Evolutionary conservation across 2,113 vertebrate species (phyloP).

Genomic region (Cephalopterus ornatus): DNA sequence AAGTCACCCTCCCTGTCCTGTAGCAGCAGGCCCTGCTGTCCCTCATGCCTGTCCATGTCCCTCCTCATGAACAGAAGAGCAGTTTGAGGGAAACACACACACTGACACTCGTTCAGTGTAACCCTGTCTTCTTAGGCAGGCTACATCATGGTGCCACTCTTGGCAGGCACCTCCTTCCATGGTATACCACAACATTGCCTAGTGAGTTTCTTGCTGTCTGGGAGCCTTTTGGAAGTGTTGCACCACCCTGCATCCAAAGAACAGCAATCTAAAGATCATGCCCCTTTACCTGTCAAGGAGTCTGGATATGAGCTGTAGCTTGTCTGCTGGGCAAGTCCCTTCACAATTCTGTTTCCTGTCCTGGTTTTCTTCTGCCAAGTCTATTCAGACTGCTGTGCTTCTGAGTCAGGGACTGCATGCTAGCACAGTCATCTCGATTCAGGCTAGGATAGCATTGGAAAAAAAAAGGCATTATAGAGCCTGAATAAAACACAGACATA

Average conservation of each 20-base stretch:
- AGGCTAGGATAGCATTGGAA: too few relatives aligned
- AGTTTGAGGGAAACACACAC: not conserved
- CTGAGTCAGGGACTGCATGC: not conserved
- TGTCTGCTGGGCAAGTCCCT: not conserved
- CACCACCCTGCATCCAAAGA: not conserved
- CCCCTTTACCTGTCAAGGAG: not conserved
- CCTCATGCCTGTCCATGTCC: not conserved
- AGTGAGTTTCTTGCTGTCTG: not conserved
- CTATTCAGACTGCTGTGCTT: not conserved
- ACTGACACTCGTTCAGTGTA: rapidly evolving
- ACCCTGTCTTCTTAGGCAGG: not conserved
- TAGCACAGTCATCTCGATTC: not conserved
- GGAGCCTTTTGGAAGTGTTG: not conserved
- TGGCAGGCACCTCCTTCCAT: not conserved
- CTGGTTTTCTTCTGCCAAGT: not conserved
- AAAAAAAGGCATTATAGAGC: not conserved
- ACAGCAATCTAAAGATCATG: not conserved
- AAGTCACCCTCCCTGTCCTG: not conserved
- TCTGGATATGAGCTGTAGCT: not conserved
- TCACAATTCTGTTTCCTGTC: not conserved
- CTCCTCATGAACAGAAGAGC: not conserved
- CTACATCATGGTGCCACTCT: not conserved
- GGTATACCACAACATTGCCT: rapidly evolving
- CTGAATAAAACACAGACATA: not conserved
- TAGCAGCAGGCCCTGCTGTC: not conserved